Conservation (phyloP, 2,113 vertebrate genomes). For the Siphamia tubifer region DNA sequence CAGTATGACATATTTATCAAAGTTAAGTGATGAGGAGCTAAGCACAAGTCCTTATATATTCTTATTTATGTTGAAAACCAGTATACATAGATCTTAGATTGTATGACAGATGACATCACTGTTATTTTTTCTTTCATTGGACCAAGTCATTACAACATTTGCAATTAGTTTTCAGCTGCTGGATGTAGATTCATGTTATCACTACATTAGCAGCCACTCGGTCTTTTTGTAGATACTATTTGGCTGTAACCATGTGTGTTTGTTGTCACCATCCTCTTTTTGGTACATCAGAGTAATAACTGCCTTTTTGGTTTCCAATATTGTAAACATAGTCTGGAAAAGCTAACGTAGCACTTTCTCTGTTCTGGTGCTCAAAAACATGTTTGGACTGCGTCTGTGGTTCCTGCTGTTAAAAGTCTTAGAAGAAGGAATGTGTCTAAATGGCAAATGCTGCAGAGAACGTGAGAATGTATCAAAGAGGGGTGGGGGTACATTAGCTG, state of each 20-base stretch:
- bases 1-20: background rate
- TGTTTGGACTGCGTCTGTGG: slow-evolving; percentile 78
- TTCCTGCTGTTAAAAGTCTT: slow-evolving; percentile 71
- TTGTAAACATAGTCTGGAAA: slow-evolving; percentile 67
- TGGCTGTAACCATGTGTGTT: background rate
- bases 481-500: slow-evolving; percentile 69
- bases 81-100: too few relatives aligned
- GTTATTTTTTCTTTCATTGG: too few relatives aligned
- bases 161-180: too few relatives aligned
- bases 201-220: background rate
- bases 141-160: too few relatives aligned
- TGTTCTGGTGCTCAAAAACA: slow-evolving; percentile 63
- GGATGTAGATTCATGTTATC: too few relatives aligned
- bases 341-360: slow-evolving; percentile 68
- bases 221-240: background rate
- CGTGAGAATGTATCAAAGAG: slow-evolving; percentile 67
- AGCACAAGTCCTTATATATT: too few relatives aligned
- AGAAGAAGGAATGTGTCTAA: slow-evolving; percentile 80
- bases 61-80: too few relatives aligned
- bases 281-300: slow-evolving; percentile 47
- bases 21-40: background rate
- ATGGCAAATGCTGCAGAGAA: slow-evolving; percentile 73
- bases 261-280: slow-evolving; percentile 25
- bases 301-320: slow-evolving; percentile 35
- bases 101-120: too few relatives aligned